A percentile compares a stretch with the other conserved stretches of the same genome.
Conservation (phyloP, 1,140 invertebrate genomes). For the Rhopalosiphum maidis region DNA sequence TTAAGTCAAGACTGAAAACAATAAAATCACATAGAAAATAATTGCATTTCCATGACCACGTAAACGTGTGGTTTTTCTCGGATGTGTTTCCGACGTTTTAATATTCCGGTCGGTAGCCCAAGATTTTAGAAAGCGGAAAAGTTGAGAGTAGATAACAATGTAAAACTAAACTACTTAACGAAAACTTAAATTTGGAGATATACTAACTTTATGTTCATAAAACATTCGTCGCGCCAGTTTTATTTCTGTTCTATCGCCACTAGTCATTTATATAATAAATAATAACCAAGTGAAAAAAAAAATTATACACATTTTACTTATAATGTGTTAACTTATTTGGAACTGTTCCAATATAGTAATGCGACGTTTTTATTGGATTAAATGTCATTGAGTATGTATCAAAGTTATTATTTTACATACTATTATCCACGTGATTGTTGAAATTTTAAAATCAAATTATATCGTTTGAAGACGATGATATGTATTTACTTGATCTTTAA, state of each 20-base stretch:
- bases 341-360: conserved; percentile 26
- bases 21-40: background rate
- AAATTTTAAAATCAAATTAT: background rate
- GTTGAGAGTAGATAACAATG: conserved; percentile 51
- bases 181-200: conserved; percentile 53
- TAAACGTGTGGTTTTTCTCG: conserved; percentile 15
- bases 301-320: conserved; percentile 33
- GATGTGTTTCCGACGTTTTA: background rate
- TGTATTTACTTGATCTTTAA: background rate
- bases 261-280: conserved; percentile 50
- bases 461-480: background rate
- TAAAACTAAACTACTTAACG: conserved; percentile 53
- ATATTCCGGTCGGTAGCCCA: background rate
- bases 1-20: background rate
- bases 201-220: conserved; percentile 52
- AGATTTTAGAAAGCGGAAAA: background rate
- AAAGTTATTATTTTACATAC: conserved; percentile 33
- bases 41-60: conserved; percentile 8
- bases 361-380: conserved; percentile 38
- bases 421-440: background rate
- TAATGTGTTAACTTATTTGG: conserved; percentile 48
- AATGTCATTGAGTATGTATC: background rate
- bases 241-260: conserved; percentile 12
- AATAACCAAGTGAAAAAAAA: conserved; percentile 35
- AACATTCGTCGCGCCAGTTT: conserved; percentile 46